Base-by-base conservation (phyloP, 2,888 invertebrate species). In the Trachelus tabidus region DNA sequence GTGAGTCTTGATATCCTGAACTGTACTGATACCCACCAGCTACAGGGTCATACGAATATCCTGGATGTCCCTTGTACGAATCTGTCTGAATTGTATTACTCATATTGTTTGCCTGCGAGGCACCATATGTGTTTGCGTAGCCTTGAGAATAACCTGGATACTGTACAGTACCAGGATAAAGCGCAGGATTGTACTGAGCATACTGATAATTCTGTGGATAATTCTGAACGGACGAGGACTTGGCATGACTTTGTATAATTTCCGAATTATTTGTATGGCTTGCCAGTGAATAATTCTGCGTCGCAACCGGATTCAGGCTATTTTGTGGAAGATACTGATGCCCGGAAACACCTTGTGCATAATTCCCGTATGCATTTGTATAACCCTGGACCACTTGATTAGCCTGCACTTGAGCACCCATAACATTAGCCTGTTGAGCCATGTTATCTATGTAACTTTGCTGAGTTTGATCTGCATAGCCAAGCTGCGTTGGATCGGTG, bases 1-100 rank as follows among this genome's bases (percentile, higher is more conserved):
- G 89, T 35, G 86, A 83, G 76, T 93, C 92, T 86, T 94, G 94
- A 79, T 94, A 94, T 0, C 94, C 95, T 76, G 94, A 94, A 82
- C 91, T 93, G 84, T 95, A 95, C 15, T 94, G 94, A 82, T 94
- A 95, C 73, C 86, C 90, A 0, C 94, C 94, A 0, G 93, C 93
- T 1, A 92, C 87, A 1, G 92, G 83, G 85, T 95, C 94, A 83
- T 90, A 95, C 11, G 92, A 92, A 84, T 95, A 95, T 73, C 94
- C 95, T 4, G 94, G 94, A 88, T 95, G 95, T 77, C 93, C 93
- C 85, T 93, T 93, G 79, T 90, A 90, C 1, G 88, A 83, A 69
- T 87, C 85, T 1, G 85, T 79, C 74, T 56, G 56, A 56, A 56
- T 56, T 23, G 56, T 71, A 56, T 56, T 56, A 34, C 12, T 11